Evolutionary conservation across 2,888 invertebrate species (phyloP).

Genomic region (Apotomis turbidana): DNA sequence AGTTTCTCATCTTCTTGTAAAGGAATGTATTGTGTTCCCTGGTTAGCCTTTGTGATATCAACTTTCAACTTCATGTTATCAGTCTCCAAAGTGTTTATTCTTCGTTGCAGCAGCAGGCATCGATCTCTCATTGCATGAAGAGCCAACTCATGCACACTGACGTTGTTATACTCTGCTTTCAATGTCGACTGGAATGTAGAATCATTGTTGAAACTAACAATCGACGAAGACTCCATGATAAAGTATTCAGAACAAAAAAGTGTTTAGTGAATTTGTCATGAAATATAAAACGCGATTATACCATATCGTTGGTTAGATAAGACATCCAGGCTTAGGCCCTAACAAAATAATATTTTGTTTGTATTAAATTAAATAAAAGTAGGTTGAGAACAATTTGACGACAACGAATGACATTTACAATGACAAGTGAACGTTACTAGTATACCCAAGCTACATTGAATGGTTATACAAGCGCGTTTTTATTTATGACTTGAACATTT

Average conservation of each 20-base stretch:
- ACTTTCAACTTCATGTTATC: constrained; percentile 88
- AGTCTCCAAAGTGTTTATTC: constrained; percentile 88
- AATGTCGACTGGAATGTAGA: constrained; percentile 73
- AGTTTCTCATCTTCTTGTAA: constrained; percentile 76
- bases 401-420: not conserved
- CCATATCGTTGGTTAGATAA: constrained; percentile 4
- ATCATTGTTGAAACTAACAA: constrained; percentile 79
- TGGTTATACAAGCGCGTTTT: not conserved
- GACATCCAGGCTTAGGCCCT: not conserved
- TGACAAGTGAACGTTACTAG: not conserved
- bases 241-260: not conserved
- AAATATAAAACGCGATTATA: not conserved
- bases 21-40: constrained; percentile 62
- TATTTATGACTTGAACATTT: not conserved
- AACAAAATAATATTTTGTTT: not conserved
- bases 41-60: constrained; percentile 62
- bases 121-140: constrained; percentile 92
- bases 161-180: constrained; percentile 72
- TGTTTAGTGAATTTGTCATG: not conserved
- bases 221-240: constrained; percentile 75
- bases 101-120: constrained; percentile 89
- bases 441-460: not conserved
- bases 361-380: not conserved
- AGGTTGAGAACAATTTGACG: not conserved
- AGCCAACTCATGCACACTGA: constrained; percentile 88